Evolutionary conservation across 2,113 vertebrate species (phyloP).

Genomic region (Panthera uncia): DNA sequence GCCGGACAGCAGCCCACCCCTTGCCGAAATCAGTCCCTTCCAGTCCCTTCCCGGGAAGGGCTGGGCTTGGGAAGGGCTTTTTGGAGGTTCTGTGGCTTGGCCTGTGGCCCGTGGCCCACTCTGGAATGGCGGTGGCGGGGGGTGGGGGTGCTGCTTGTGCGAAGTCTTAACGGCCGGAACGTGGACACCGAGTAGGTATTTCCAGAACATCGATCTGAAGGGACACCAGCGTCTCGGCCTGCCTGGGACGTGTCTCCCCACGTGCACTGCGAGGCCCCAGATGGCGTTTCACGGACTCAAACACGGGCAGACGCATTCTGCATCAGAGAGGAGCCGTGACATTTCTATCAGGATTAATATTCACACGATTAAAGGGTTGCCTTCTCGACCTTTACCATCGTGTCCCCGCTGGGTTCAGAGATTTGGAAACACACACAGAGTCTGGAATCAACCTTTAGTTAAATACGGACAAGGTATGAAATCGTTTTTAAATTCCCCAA

Average conservation of each 20-base stretch:
- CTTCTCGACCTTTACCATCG: neutral
- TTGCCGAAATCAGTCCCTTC: neutral
- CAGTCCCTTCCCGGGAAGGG: neutral
- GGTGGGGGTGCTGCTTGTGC: neutral
- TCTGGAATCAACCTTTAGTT: neutral
- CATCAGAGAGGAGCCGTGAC: accelerated
- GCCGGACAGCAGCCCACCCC: neutral
- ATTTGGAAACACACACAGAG: neutral
- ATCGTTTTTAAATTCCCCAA: neutral
- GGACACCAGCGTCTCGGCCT: neutral
- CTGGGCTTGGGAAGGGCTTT: neutral
- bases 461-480: neutral
- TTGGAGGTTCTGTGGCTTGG: neutral
- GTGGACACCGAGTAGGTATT: neutral
- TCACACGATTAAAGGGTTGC: accelerated
- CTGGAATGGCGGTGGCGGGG: neutral
- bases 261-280: accelerated
- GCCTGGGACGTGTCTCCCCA: neutral
- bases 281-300: accelerated
- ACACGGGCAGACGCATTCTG: accelerated
- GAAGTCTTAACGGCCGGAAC: neutral
- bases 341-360: accelerated
- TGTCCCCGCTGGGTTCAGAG: neutral
- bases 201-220: neutral
- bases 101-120: neutral